phyloP scores from a whole-genome alignment of 2,797 vertebrate genomes.

The Stomatorhinus walkeri region DNA sequence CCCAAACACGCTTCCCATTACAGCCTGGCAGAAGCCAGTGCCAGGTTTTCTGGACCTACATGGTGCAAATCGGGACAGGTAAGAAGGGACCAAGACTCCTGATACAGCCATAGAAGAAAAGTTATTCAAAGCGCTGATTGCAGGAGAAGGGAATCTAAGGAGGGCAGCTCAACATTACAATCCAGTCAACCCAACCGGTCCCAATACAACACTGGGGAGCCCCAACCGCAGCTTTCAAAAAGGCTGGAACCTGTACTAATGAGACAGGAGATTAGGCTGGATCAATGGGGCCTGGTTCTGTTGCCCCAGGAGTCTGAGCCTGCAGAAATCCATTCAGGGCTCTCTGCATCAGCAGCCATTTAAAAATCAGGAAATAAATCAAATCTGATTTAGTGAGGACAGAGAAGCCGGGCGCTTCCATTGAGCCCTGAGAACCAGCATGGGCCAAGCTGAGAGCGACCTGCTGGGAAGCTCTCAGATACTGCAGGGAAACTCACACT shows the following conservation, averaged over 20 bases:
- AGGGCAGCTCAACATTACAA: conserved; percentile 38
- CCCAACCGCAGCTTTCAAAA: conserved; percentile 34
- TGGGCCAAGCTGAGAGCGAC: neutral
- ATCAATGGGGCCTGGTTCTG: neutral
- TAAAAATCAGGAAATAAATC: conserved; percentile 5
- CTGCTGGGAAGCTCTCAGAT: neutral
- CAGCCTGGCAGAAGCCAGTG: neutral
- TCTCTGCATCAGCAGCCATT: neutral
- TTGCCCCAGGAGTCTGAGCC: neutral
- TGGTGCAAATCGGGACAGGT: conserved; percentile 15
- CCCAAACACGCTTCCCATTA: neutral
- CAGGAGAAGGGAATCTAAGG: neutral
- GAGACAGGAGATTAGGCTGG: neutral
- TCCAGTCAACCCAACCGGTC: conserved; percentile 40
- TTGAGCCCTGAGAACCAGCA: neutral
- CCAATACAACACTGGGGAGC: conserved; percentile 32
- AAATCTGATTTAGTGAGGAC: neutral
- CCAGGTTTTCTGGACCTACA: conserved; percentile 9
- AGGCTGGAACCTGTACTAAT: conserved; percentile 16
- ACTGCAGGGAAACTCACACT: neutral
- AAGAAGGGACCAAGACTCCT: conserved; percentile 31
- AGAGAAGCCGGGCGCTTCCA: neutral
- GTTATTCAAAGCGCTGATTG: conserved; percentile 31
- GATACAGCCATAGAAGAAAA: conserved; percentile 29
- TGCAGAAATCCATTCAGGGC: conserved; percentile 28